Conservation (phyloP, 1,140 invertebrate genomes). For the Mizuhopecten yessoensis region DNA sequence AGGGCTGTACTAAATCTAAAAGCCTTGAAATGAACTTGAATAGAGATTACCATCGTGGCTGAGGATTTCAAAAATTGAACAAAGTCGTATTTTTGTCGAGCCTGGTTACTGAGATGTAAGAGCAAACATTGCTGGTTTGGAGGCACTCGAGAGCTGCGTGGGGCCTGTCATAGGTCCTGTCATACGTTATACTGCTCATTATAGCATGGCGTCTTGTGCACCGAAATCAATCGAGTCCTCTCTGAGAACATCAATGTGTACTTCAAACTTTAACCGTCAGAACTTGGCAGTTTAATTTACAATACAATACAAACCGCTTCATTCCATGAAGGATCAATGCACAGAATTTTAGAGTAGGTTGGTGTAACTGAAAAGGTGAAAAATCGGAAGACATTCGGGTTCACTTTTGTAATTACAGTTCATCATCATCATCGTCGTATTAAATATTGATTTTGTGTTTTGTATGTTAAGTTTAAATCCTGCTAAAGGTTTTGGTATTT, state of each 20-base stretch:
- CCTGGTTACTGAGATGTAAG: no score
- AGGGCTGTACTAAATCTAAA: background rate
- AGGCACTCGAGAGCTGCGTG: background rate
- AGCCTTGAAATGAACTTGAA: background rate
- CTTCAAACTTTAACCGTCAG: background rate
- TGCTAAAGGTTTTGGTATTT: no score
- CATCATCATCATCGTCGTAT: no score
- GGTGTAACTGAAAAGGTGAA: background rate
- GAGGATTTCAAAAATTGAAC: background rate
- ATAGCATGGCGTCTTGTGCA: background rate
- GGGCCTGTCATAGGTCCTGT: background rate
- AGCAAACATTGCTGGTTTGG: background rate
- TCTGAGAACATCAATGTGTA: background rate
- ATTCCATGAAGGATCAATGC: background rate
- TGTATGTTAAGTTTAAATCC: background rate
- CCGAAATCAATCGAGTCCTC: background rate
- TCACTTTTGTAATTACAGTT: background rate
- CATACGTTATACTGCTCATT: background rate
- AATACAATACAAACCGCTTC: background rate
- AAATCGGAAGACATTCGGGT: background rate
- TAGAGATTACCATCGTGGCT: background rate
- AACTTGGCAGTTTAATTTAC: background rate
- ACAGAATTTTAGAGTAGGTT: background rate
- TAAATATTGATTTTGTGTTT: background rate
- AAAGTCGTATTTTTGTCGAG: no score